These are phyloP conservation scores for Ypsolopha sequella DNA, from an alignment of 2,888 invertebrate species.

Conservation along the genomic window DNA sequence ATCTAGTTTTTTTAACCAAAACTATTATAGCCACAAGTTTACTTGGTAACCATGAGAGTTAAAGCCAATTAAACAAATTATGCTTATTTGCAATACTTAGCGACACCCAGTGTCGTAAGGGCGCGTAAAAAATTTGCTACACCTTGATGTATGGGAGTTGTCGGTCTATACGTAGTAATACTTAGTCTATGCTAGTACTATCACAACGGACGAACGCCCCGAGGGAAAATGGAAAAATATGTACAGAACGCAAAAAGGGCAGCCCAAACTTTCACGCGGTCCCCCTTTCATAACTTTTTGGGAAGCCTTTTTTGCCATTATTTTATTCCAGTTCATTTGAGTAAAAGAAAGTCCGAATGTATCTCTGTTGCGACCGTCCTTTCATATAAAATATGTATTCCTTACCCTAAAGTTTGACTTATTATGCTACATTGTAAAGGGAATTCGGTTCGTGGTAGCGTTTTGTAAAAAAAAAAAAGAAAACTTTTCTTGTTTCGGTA, in stretches of 20 bases:
- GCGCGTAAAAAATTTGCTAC: too few species aligned
- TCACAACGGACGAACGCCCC: slow-evolving; percentile 35
- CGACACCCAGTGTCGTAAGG: too few species aligned
- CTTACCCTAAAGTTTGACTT: slow-evolving; percentile 32
- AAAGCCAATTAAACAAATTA: too few species aligned
- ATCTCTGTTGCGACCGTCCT: slow-evolving; percentile 44
- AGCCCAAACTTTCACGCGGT: slow-evolving; percentile 50
- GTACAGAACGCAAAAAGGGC: slow-evolving; percentile 41
- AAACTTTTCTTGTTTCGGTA: not conserved
- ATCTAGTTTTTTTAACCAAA: too few species aligned
- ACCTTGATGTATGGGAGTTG: too few species aligned
- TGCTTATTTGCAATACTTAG: too few species aligned
- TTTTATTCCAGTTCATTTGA: slow-evolving; percentile 65
- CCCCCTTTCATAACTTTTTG: slow-evolving; percentile 61
- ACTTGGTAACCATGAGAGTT: too few species aligned
- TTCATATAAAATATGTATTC: slow-evolving; percentile 60
- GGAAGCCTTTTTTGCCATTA: slow-evolving; percentile 58
- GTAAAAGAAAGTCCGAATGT: slow-evolving; percentile 59
- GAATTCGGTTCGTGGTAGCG: not conserved
- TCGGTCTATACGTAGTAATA: too few species aligned
- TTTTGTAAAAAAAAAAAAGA: too few species aligned
- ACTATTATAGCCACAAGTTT: too few species aligned
- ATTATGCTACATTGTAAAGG: slow-evolving; percentile 13
- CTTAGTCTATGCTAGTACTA: slow-evolving; percentile 56
- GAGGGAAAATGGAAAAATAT: slow-evolving; percentile 19